Evolutionary conservation across 2,888 invertebrate species (phyloP), one percentile per base, ranked within the genome.

Genomic region (Hecatera dysodea): DNA sequence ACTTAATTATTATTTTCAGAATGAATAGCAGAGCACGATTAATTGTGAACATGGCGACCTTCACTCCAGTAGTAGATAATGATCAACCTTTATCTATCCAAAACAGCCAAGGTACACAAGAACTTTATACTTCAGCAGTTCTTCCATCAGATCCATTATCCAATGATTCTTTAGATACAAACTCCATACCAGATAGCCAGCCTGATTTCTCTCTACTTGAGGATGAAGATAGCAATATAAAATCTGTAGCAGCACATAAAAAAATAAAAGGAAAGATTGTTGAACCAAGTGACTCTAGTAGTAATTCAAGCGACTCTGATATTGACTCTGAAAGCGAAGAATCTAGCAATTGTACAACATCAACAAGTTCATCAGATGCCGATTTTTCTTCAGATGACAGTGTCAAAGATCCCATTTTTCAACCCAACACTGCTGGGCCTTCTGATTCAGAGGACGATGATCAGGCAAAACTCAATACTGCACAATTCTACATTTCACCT

Each of bases 111-210:
- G 29, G 7, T 29, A 1, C 7, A 4, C 7, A 4, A 29, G 4
- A 6, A 29, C 29, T 29, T 56, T 36, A 36, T 56, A 56, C 36
- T 56, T 36, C 56, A 56, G 56, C n/a, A 56, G 17, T 33, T 1
- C 36, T 56, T 56, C 36, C 22, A 2, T 36, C 33, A 22, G 1
- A 33, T 36, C 22, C 7, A 22, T 8, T 8, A 36, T 56, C 56
- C 11, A 56, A 36, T 56, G 57, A 39, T 39, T 39, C 57, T 36
- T 9, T 57, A 22, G 36, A 57, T 39, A 39, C 36, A 17, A 39
- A 57, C 22, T 56, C 56, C 36, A 56, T 56, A 36, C 56, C 56
- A 39, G 36, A 56, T 1, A 56, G 56, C 36, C 56, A 56, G 36
- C 56, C 36, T 15, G 56, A 56, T 22, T 4, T 39, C 15, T 56